Base-by-base conservation (phyloP, 2,113 vertebrate species). In the Stegostoma tigrinum region DNA sequence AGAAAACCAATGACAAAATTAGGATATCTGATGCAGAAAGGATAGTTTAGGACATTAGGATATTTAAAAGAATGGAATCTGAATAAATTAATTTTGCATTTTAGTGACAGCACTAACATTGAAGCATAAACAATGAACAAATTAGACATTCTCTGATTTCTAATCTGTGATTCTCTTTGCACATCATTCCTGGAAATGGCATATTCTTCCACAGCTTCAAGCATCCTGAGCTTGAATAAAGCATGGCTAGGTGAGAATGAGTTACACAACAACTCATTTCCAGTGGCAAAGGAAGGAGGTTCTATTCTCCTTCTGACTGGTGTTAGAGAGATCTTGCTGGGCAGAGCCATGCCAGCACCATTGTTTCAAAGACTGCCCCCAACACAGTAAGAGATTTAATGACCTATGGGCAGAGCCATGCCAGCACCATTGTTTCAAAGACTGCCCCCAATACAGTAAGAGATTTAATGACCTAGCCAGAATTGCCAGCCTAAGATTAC, bases 131-230 rank as follows among this genome's bases (percentile, higher is more conserved):
- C 55, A 67, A 17, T 42, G 38, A 67, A 38, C 45, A 95, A 94
- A 23, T 27, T 34, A 30, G 42, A 72, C 27, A 27, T 42, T 68
- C 48, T 14, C 38, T 95, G 27, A 52, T 14, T 24, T 52, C 45
- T 45, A 72, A 7, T 27, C 19, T 52, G 68, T 70, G 94, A 70
- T 19, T 30, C 61, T n/a, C 52, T 72, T 68, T 70, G 42, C 4
- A 34, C 66, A 34, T 95, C 68, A 95, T 14, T 94, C 19, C n/a
- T 94, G 91, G 94, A 70, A 94, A 30, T 70, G 66, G 93, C 70
- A 75, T 42, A 30, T 30, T 70, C 5, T 95, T 95, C 67, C 24
- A 70, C 42, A 72, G 66, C 45, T 48, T 68, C 45, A 21, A 95
- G 94, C 42, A 52, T n/a, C 52, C 30, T 52, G 34, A 34, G 52